phyloP scores from a whole-genome alignment of 2,113 vertebrate genomes.

The Bubo blakistoni region DNA sequence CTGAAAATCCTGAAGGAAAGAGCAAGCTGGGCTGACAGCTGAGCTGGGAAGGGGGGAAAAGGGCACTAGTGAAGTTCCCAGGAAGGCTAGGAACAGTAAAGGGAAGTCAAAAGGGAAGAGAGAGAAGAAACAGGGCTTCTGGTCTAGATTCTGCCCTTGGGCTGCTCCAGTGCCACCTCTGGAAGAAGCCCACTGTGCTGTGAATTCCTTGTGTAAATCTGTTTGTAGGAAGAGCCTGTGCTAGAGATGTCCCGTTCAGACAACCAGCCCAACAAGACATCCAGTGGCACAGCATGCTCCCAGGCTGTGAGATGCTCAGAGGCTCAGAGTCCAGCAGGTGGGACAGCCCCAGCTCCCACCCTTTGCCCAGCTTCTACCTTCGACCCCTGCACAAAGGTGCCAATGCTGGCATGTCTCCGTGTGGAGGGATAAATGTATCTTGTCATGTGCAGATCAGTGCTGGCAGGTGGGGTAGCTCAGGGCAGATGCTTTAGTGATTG shows the following conservation, averaged over 20 bases:
- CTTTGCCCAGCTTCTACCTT: not conserved
- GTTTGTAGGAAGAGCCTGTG: not conserved
- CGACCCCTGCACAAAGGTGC: not conserved
- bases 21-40: not conserved
- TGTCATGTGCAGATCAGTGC: not conserved
- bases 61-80: not conserved
- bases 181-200: not conserved
- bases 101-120: not conserved
- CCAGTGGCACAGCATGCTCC: not conserved
- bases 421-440: not conserved
- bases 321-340: not conserved
- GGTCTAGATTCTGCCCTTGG: not conserved
- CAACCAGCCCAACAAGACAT: not conserved
- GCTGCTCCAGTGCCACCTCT: not conserved
- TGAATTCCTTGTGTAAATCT: not conserved
- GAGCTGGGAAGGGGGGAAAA: not conserved
- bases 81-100: not conserved
- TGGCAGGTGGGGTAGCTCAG: not conserved
- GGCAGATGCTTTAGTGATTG: not conserved
- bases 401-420: accelerated
- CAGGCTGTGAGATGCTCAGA: not conserved
- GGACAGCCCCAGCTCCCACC: not conserved
- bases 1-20: not conserved
- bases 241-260: not conserved
- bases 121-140: not conserved